These are phyloP conservation scores for Rhagoletis pomonella DNA, from an alignment of 1,140 invertebrate genomes.

Conservation along the genomic window DNA sequence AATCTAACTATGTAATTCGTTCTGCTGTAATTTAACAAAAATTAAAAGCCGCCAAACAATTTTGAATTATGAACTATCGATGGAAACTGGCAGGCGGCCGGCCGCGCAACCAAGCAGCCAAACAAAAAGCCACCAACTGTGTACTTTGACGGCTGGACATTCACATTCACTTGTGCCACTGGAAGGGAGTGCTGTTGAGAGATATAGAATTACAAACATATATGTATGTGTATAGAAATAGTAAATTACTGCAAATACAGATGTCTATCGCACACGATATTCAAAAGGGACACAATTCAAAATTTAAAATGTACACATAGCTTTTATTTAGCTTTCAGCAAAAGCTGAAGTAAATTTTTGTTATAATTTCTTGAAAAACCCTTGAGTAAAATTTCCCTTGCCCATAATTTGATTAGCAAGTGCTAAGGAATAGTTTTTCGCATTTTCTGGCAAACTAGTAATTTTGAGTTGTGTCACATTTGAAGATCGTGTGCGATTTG, in stretches of 20 bases:
- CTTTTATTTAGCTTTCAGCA: too few species aligned
- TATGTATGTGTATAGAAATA: not conserved
- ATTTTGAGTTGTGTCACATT: too few species aligned
- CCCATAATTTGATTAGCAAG: too few species aligned
- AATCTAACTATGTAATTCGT: not conserved
- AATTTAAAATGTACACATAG: too few species aligned
- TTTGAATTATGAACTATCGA: constrained; percentile 50
- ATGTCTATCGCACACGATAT: too few species aligned
- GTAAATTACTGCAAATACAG: not conserved
- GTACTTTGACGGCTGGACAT: not conserved
- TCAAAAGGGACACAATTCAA: too few species aligned
- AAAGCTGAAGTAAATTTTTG: too few species aligned
- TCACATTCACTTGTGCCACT: constrained; percentile 9
- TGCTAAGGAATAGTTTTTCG: too few species aligned
- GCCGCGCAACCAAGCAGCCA: not conserved
- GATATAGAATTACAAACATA: not conserved
- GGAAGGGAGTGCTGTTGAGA: not conserved
- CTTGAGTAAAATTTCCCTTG: too few species aligned
- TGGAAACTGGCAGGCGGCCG: constrained; percentile 19
- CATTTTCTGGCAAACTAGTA: too few species aligned
- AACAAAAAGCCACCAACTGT: constrained; percentile 44
- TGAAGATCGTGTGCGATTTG: too few species aligned
- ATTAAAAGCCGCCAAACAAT: constrained; percentile 37
- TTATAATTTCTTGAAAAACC: too few species aligned
- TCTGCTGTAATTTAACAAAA: constrained; percentile 8